Evolutionary conservation across 2,113 vertebrate species (phyloP), one percentile per base, ranked within the genome.

Genomic region (Poeciliopsis retropinna): DNA sequence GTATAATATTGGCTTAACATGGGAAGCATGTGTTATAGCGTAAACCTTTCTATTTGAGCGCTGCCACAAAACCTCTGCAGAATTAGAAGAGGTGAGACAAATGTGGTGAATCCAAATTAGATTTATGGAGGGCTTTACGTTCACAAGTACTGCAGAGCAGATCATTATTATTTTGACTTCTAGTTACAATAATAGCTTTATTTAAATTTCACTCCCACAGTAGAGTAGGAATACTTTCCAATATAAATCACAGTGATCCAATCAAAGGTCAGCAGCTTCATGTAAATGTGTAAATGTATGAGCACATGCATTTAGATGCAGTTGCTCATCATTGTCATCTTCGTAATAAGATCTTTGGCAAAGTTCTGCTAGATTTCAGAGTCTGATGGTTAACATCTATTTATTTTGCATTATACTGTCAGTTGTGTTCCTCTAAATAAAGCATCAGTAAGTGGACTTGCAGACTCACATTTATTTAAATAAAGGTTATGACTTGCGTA

Each of bases 61-160:
- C 32, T 13, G 1, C 47, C 14, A 3, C 76, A 51, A 41, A 28
- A 62, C 54, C 31, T 1, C 47, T 10, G 30, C 54, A 54, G 64
- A 27, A 29, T 47, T 12, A 1, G 28, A 29, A 64, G 17, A 44
- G 60, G 61, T n/a, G 39, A 31, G 27, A 25, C 28, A 30, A 29
- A 62, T 37, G 60, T 19, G 11, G 27, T 51, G 51, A 57, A 44
- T 27, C n/a, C 22, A 17, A 70, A 74, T 68, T 13, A 78, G 28
- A 12, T 60, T 27, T 1, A 5, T 63, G 15, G 13, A n/a, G 34
- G 57, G 44, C 0, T 25, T 64, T 65, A 4, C 17, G 62, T 7
- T 31, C 57, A 73, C 67, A 29, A 61, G 29, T 31, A 14, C 37
- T 61, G 25, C 11, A 30, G 9, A 0, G 27, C 19, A 0, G 12